A percentile compares a stretch with the other conserved stretches of the same genome.
These are phyloP conservation scores for Epizoanthus rinbou DNA, from an alignment of 92 coral and sea anemone species.

Conservation along the genomic window DNA sequence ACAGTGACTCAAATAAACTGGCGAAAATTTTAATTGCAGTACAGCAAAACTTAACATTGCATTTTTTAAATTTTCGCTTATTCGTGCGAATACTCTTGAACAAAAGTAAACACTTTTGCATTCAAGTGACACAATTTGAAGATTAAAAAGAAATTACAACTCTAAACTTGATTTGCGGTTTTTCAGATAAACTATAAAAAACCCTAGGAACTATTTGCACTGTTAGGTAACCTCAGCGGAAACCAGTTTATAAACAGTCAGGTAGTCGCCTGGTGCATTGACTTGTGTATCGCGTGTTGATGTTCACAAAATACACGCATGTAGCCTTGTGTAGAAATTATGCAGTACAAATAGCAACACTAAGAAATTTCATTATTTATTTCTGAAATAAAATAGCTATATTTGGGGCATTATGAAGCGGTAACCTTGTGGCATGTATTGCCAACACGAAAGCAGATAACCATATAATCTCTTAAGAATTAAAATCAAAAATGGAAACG, in stretches of 20 bases:
- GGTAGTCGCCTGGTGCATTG: too few relatives aligned
- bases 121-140: constrained; percentile 23
- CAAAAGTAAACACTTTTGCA: constrained; percentile 32
- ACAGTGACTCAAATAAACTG: too few relatives aligned
- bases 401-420: constrained; percentile 2
- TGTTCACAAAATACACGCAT: neutral
- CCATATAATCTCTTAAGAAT: constrained; percentile 34
- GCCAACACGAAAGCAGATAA: neutral
- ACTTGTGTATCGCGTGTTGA: neutral
- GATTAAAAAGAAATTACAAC: constrained; percentile 13
- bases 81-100: constrained; percentile 20
- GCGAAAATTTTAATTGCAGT: too few relatives aligned
- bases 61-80: constrained; percentile 32
- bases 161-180: constrained; percentile 35
- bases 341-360: neutral
- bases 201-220: neutral
- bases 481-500: constrained; percentile 17
- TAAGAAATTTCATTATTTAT: neutral
- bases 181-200: constrained; percentile 37
- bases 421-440: neutral
- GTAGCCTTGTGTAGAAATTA: neutral
- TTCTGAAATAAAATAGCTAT: constrained; percentile 14
- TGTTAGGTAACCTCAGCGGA: neutral
- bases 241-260: too few relatives aligned
- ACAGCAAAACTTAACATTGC: neutral